These are phyloP conservation scores for Jordanella pulchra DNA, from an alignment of 2,797 vertebrate species.

Conservation along the genomic window DNA sequence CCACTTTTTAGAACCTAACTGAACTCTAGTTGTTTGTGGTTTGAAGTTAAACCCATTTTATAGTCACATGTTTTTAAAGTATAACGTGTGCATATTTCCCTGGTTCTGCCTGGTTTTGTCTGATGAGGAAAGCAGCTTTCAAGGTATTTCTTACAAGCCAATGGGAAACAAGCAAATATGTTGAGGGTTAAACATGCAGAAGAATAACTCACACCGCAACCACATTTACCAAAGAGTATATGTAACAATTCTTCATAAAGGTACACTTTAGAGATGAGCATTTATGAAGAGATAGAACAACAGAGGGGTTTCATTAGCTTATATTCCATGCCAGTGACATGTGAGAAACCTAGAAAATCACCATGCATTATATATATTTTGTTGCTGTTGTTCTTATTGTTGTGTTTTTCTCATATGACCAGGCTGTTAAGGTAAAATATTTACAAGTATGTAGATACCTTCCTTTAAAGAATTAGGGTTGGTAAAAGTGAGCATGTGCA, in stretches of 20 bases:
- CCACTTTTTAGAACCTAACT: not conserved
- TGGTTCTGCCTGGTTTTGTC: conserved; percentile 6
- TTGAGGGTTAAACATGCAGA: not conserved
- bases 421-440: not conserved
- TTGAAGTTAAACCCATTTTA: conserved; percentile 3
- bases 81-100: conserved; percentile 7
- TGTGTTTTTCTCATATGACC: not conserved
- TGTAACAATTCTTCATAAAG: not conserved
- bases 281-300: no score
- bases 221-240: not conserved
- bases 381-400: no score
- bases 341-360: no score
- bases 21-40: conserved; percentile 1
- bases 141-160: conserved; percentile 11
- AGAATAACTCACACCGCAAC: not conserved
- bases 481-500: not conserved
- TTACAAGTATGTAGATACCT: not conserved
- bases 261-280: no score
- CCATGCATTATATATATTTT: no score
- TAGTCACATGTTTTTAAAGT: conserved; percentile 9
- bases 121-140: conserved; percentile 10
- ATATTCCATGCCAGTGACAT: not conserved
- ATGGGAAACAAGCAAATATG: conserved; percentile 11
- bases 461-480: not conserved
- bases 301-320: no score